Conservation (phyloP, 2,113 vertebrate species). For the Balaeniceps rex region DNA sequence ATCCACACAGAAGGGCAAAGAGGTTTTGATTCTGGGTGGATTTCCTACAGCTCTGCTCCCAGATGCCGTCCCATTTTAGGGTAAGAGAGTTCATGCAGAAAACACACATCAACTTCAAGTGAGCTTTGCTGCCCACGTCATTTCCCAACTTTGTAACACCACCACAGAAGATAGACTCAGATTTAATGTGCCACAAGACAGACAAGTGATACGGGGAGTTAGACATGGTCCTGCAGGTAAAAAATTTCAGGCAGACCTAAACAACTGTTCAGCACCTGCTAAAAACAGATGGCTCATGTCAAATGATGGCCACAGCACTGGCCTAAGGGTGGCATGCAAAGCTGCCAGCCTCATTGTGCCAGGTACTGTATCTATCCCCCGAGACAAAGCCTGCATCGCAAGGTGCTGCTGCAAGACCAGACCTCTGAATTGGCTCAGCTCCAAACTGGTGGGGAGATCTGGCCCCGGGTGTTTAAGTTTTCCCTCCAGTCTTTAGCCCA, state of each 20-base stretch:
- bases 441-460: neutral
- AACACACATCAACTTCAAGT: fast-evolving
- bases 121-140: neutral
- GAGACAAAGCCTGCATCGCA: neutral
- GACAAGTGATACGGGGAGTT: neutral
- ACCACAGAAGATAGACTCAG: neutral
- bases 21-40: neutral
- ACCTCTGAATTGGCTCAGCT: neutral
- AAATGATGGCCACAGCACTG: neutral
- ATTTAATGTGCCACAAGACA: neutral
- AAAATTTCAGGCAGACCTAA: neutral
- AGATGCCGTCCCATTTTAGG: neutral
- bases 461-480: neutral
- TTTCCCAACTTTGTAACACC: neutral
- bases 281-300: neutral
- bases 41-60: neutral
- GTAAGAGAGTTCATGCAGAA: neutral
- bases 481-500: neutral
- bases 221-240: neutral
- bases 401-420: neutral
- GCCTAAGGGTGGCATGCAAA: neutral
- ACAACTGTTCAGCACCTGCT: neutral
- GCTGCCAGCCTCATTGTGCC: neutral
- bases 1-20: neutral
- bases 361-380: neutral